phyloP scores from a whole-genome alignment of 2,888 invertebrate genomes.

The Globia sparganii region DNA sequence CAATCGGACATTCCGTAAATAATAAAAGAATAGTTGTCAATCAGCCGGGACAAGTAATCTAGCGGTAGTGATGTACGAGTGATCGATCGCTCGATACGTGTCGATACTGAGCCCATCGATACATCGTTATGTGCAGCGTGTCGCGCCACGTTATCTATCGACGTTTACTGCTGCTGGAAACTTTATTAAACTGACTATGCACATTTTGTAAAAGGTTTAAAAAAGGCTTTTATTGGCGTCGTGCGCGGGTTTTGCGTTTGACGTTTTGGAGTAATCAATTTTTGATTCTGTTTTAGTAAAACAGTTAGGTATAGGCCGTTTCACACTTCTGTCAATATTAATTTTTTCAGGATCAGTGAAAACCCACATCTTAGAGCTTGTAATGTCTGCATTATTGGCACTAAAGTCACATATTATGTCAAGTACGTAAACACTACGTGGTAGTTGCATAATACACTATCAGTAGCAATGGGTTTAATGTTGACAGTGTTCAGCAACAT shows the following conservation, averaged over 20 bases:
- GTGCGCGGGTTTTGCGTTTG: neutral
- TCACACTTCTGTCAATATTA: neutral
- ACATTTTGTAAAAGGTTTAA: constrained; percentile 19
- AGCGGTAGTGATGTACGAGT: constrained; percentile 36
- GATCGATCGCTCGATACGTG: constrained; percentile 14
- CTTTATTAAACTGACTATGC: constrained; percentile 42
- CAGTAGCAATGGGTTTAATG: too few relatives aligned
- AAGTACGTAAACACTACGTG: neutral
- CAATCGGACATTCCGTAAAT: constrained; percentile 34
- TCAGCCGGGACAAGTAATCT: constrained; percentile 38
- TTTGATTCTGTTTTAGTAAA: neutral
- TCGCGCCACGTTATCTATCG: constrained; percentile 15
- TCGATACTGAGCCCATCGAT: constrained; percentile 17
- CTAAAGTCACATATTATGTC: neutral
- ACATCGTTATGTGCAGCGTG: constrained; percentile 10
- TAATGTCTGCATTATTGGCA: neutral
- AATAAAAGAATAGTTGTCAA: constrained; percentile 43
- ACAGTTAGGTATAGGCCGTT: neutral
- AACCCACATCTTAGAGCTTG: neutral
- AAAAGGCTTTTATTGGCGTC: neutral
- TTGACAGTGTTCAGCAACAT: too few relatives aligned
- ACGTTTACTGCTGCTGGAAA: constrained; percentile 9
- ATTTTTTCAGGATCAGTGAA: neutral
- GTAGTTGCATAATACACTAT: too few relatives aligned
- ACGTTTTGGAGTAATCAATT: constrained; percentile 8